Evolutionary conservation across 2,113 vertebrate genomes (phyloP), one percentile per base, ranked within the genome.

Genomic region (Hylia prasina): DNA sequence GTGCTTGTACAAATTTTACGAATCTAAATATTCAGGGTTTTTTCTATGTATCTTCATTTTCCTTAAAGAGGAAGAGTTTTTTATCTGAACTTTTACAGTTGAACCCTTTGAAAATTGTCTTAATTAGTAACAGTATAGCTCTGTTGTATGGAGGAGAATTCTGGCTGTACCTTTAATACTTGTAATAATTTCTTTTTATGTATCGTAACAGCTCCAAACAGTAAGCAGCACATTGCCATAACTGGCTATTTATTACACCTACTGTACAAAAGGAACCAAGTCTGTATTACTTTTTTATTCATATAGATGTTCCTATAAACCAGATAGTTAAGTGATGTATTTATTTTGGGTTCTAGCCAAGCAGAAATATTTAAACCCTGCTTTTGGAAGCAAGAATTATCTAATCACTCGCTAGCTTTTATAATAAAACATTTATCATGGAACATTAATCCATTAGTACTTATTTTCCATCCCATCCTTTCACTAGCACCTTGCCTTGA

Each of bases 331-430:
- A 97, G 94, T 94, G 96, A 98, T 97, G 96, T 97, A 98, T 98
- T 97, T 97, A 96, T 91, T 97, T 97, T 98, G 98, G 97, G 96
- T 94, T 42, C 42, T 56, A 92, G 97, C 98, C 98, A 98, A 94
- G 87, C 44, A 96, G 95, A 97, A 96, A 97, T 97, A 98, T 97
- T 97, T 98, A 97, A 98, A 98, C 98, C 94, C 82, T 95, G 82
- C 96, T 95, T 96, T 98, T 98, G 97, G 97, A 98, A 97, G 97
- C 94, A 97, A 97, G 95, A 98, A 98, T 98, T 98, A 98, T 98
- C 98, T 98, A 98, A 98, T 98, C 98, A 97, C 97, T 97, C 94
- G 92, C 96, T 97, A 97, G 96, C 96, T 97, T 95, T 98, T 97
- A 95, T 96, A 98, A 97, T 98, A 97, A 97, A 98, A 92, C 97